Conservation (phyloP, 2,888 invertebrate species). For the Urechis unicinctus region DNA sequence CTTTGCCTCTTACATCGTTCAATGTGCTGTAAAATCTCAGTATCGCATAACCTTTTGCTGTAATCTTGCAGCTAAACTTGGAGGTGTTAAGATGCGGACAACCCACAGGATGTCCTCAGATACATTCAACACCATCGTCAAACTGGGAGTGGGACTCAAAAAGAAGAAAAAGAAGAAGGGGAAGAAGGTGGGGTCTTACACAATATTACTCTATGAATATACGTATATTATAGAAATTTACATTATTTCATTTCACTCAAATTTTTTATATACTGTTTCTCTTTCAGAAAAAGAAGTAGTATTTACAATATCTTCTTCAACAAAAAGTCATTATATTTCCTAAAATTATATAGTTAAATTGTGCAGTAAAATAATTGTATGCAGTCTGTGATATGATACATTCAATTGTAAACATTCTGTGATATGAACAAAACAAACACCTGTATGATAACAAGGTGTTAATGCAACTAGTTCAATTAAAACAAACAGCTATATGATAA, state of each 20-base stretch:
- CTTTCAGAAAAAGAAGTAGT: not conserved
- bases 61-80: slow-evolving; percentile 25
- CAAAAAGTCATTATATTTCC: too few relatives aligned
- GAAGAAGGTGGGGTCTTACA: slow-evolving; percentile 18
- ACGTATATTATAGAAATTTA: not conserved
- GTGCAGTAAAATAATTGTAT: too few relatives aligned
- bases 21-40: not conserved
- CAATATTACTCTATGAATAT: not conserved
- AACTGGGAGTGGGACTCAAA: slow-evolving; percentile 42
- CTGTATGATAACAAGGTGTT: too few relatives aligned
- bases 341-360: too few relatives aligned
- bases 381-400: too few relatives aligned
- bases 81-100: slow-evolving; percentile 37
- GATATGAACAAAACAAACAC: too few relatives aligned
- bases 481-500: too few relatives aligned
- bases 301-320: too few relatives aligned
- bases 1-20: too few relatives aligned
- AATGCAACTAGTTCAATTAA: too few relatives aligned
- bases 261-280: not conserved
- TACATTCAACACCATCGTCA: slow-evolving; percentile 41
- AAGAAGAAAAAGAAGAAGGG: slow-evolving; percentile 45
- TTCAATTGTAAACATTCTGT: too few relatives aligned
- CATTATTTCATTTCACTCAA: too few relatives aligned
- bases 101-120: slow-evolving; percentile 42
- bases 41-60: not conserved